Conservation (phyloP, 2,888 invertebrate genomes). For the Agrotis ipsilon region DNA sequence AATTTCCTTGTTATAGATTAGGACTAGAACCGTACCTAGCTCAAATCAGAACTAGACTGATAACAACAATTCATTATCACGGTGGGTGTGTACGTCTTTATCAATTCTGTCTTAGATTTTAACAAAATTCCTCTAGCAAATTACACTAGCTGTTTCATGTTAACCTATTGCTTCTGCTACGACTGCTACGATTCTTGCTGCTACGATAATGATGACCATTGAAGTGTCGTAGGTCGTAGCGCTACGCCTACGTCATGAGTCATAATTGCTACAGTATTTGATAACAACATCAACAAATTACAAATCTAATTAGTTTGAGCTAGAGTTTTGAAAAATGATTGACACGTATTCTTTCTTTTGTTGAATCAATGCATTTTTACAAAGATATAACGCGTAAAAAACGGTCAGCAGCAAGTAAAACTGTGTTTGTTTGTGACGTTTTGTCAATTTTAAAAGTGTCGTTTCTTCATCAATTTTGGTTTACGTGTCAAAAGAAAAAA, state of each 20-base stretch:
- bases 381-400: too few relatives aligned
- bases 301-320: too few relatives aligned
- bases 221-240: slow-evolving; percentile 45
- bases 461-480: too few relatives aligned
- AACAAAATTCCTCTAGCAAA: slow-evolving; percentile 19
- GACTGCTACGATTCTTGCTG: slow-evolving; percentile 32
- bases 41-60: slow-evolving; percentile 11
- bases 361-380: too few relatives aligned
- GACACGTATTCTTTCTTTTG: too few relatives aligned
- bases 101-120: slow-evolving; percentile 29
- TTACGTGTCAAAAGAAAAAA: too few relatives aligned
- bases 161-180: slow-evolving; percentile 51
- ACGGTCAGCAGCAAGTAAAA: too few relatives aligned
- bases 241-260: slow-evolving; percentile 39
- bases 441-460: too few relatives aligned
- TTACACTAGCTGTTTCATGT: slow-evolving; percentile 27
- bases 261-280: slow-evolving; percentile 3
- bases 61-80: slow-evolving; percentile 23
- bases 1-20: background rate
- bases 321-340: too few relatives aligned
- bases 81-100: slow-evolving; percentile 29
- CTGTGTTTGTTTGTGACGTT: too few relatives aligned
- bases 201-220: slow-evolving; percentile 38
- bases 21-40: background rate
- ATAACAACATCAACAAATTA: background rate